Percentiles rank a stretch among this genome's conserved stretches.
phyloP scores from a whole-genome alignment of 2,113 vertebrate genomes.

The Myanophis thanlyinensis region DNA sequence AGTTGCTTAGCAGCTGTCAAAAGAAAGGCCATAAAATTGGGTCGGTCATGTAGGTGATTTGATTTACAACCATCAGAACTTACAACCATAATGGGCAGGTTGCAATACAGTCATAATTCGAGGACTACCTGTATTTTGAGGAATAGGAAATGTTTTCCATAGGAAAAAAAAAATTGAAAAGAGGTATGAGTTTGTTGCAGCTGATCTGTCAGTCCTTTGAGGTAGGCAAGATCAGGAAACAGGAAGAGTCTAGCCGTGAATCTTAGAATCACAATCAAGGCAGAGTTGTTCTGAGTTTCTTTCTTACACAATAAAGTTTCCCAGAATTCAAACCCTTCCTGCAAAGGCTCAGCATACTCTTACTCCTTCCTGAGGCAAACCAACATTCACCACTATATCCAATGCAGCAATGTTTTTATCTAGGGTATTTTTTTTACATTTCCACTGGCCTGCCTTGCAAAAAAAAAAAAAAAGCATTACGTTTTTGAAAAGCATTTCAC shows the following conservation, averaged over 20 bases:
- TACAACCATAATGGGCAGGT: not conserved
- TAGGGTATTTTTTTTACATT: constrained; percentile 1
- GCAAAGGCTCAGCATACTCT: not conserved
- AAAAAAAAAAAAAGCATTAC: not conserved
- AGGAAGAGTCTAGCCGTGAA: not conserved
- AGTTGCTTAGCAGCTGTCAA: not conserved
- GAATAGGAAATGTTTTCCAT: not conserved
- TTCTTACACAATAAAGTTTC: not conserved
- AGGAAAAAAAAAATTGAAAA: not conserved
- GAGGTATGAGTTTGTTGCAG: constrained; percentile 9
- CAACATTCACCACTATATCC: not conserved
- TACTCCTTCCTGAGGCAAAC: not conserved
- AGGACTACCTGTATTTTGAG: not conserved
- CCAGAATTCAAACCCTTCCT: not conserved
- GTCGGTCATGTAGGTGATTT: not conserved
- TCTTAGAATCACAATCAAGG: not conserved
- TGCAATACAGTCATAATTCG: not conserved
- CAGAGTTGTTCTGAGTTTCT: not conserved
- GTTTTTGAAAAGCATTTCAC: not conserved
- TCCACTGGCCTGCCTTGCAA: not conserved
- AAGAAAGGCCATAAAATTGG: not conserved
- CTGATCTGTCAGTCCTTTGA: not conserved
- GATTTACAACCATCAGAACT: not conserved
- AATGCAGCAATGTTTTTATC: not conserved
- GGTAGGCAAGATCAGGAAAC: not conserved